Conservation (phyloP, 2,113 vertebrate species). For the Eclectus roratus region DNA sequence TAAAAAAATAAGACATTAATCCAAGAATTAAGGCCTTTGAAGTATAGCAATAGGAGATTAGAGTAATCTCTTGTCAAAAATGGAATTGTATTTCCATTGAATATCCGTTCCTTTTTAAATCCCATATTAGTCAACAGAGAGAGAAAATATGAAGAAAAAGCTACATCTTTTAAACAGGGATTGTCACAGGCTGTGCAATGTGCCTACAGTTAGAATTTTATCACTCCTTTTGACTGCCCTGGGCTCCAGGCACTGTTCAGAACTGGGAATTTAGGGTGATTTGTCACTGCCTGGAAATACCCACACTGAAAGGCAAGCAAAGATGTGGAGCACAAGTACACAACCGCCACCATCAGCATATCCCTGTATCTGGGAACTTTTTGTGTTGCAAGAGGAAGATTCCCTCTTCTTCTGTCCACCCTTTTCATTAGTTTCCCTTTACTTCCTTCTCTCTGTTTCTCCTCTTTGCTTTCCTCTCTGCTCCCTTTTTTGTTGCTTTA, state of each 20-base stretch:
- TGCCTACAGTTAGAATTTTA: background rate
- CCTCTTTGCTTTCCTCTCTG: constrained; percentile 1
- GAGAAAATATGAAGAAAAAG: background rate
- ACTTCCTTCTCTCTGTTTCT: constrained; percentile 34
- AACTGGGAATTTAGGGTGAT: background rate
- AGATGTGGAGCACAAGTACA: background rate
- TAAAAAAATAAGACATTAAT: constrained; percentile 37
- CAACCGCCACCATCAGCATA: background rate
- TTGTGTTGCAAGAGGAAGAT: background rate
- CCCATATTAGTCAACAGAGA: background rate
- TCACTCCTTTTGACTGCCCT: background rate
- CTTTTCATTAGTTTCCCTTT: constrained; percentile 42
- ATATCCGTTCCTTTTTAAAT: background rate
- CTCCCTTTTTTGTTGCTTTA: constrained; percentile 49
- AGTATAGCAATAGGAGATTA: constrained; percentile 18
- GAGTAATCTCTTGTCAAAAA: constrained; percentile 33
- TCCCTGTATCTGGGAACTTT: background rate
- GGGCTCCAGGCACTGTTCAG: background rate
- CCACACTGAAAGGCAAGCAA: background rate
- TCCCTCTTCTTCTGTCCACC: constrained; percentile 1
- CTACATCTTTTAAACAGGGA: background rate
- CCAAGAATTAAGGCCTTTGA: constrained; percentile 42
- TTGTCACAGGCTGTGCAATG: background rate
- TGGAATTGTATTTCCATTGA: constrained; percentile 22
- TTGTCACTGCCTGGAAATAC: background rate